phyloP scores from a whole-genome alignment of 1,140 invertebrate species.

The Venustaconcha ellipsiformis region DNA sequence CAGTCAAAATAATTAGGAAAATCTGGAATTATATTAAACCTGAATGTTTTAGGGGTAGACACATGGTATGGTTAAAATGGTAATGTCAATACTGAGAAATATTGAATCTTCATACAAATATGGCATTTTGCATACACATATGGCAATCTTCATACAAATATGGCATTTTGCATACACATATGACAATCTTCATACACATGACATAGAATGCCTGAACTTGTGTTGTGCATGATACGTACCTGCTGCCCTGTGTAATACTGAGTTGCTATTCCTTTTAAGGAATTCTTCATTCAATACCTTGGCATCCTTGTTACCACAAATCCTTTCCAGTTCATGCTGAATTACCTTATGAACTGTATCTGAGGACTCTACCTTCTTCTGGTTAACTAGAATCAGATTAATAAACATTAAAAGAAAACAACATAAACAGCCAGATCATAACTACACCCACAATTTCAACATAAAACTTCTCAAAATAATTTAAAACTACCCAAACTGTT shows the following conservation, averaged over 20 bases:
- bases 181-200: constrained; percentile 5
- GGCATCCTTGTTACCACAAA: constrained; percentile 75
- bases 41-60: too few species aligned
- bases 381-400: too few species aligned
- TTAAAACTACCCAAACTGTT: too few species aligned
- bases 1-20: too few species aligned
- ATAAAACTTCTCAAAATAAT: too few species aligned
- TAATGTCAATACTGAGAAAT: too few species aligned
- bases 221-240: constrained; percentile 63
- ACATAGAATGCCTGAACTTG: constrained; percentile 5
- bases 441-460: too few species aligned
- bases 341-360: constrained; percentile 81
- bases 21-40: too few species aligned
- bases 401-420: too few species aligned
- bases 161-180: not conserved
- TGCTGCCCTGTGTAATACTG: constrained; percentile 80
- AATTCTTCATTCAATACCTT: constrained; percentile 80
- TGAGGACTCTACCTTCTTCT: constrained; percentile 68
- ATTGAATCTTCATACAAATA: not conserved
- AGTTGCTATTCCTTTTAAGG: constrained; percentile 74
- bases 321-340: constrained; percentile 77
- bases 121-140: not conserved
- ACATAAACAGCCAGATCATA: too few species aligned
- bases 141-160: constrained; percentile 4
- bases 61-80: too few species aligned